These are phyloP conservation scores for Acholoe squamosa DNA, from an alignment of 2,888 invertebrate species.

Conservation along the genomic window DNA sequence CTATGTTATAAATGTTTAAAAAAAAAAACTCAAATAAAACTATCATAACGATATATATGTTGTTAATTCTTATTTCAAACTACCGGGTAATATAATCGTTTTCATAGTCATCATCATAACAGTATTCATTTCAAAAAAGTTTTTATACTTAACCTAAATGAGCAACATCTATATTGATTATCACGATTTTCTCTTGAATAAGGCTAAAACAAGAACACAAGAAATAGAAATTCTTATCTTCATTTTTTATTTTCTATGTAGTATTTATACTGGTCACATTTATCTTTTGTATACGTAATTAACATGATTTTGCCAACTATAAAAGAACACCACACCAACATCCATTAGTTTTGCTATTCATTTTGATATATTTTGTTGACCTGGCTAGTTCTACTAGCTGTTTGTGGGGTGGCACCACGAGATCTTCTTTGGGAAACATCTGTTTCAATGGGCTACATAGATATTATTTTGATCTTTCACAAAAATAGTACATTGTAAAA, in stretches of 20 bases:
- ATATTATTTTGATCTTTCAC: not conserved
- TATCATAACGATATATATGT: too few relatives aligned
- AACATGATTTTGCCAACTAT: not conserved
- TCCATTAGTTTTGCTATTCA: too few relatives aligned
- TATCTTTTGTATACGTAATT: not conserved
- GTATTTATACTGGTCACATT: not conserved
- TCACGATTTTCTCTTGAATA: too few relatives aligned
- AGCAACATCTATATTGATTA: too few relatives aligned
- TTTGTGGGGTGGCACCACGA: conserved; percentile 16
- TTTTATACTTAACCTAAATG: too few relatives aligned
- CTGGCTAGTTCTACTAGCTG: conserved; percentile 39
- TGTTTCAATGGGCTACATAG: not conserved
- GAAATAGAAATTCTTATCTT: not conserved
- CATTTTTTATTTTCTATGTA: conserved; percentile 37
- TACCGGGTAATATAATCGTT: too few relatives aligned
- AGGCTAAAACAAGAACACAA: not conserved
- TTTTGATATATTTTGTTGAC: not conserved
- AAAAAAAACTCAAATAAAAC: too few relatives aligned
- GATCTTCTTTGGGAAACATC: conserved; percentile 26
- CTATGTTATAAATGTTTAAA: too few relatives aligned
- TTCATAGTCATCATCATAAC: too few relatives aligned
- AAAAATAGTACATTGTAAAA: conserved; percentile 19
- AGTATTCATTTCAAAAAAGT: too few relatives aligned
- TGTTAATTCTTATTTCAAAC: too few relatives aligned
- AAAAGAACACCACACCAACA: too few relatives aligned